Base-by-base conservation (phyloP, 2,888 invertebrate genomes). In the Chrysolina americana region DNA sequence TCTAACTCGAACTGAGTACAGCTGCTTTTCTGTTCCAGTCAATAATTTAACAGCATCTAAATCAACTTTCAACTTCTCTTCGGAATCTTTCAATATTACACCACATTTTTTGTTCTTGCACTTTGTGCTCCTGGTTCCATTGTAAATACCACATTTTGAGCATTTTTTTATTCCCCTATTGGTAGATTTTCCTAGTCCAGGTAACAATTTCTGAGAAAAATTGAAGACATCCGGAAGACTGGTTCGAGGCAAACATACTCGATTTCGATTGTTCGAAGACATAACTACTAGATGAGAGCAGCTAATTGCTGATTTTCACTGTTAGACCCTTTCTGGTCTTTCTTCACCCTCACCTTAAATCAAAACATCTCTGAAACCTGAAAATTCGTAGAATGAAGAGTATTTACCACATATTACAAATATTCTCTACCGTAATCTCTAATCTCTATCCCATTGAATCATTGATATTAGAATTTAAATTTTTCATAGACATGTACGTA, bases 21-120 rank as follows among this genome's bases (percentile, higher is more conserved):
- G 88, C 81, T 91, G 90, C 2, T 91, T 90, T 0, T 90, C 88
- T 0, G 91, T 91, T 6, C 90, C 90, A 0, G 93, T 93, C 15
- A 92, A 88, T 47, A 95, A 88, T 83, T 92, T 91, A 68, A 92
- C 92, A 17, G 93, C 92, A 81, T 93, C 93, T 0, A 91, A 90
- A 41, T 91, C 91, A 8, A 89, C 87, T 86, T 89, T 92, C 83
- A 88, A 88, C 84, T 89, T 90, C 80, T 89, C 91, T 65, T 89
- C 89, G 1, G 88, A 89, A 84, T 91, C 91, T 85, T 92, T 92
- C 81, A 94, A 92, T 0, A 93, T 90, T 17, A 90, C 91, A 85
- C 92, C 91, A 85, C 94, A 94, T 15, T 89, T 87, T 84, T 92
- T 92, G 84, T 94, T 94, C 86, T 94, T 94, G 84, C 94, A 94